A percentile compares a stretch with the other conserved stretches of the same genome.
Conservation (phyloP, 2,113 vertebrate species). For the Hemicordylus capensis region DNA sequence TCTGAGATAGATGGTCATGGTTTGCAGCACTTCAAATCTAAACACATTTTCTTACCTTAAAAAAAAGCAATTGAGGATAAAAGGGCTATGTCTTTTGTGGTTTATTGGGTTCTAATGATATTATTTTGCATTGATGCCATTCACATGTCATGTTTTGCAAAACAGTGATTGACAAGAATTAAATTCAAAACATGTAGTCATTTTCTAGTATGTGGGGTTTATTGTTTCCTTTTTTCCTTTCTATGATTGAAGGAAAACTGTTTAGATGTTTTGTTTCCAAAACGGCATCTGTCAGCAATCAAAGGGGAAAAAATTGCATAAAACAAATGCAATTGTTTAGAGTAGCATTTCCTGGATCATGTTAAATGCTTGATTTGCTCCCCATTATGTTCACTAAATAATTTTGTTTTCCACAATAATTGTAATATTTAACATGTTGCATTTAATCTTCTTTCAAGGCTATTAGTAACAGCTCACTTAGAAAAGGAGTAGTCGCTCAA, state of each 20-base stretch:
- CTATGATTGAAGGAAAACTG: slow-evolving; percentile 82
- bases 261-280: slow-evolving; percentile 86
- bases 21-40: background rate
- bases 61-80: slow-evolving; percentile 50
- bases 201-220: slow-evolving; percentile 72
- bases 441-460: slow-evolving; percentile 85
- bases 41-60: background rate
- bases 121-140: slow-evolving; percentile 67
- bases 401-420: slow-evolving; percentile 88
- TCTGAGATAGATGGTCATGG: slow-evolving; percentile 21
- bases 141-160: slow-evolving; percentile 64
- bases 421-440: slow-evolving; percentile 84
- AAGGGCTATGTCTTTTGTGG: slow-evolving; percentile 54
- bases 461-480: slow-evolving; percentile 78
- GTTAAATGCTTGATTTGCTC: slow-evolving; percentile 85
- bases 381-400: slow-evolving; percentile 87
- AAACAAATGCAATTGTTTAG: slow-evolving; percentile 90
- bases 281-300: slow-evolving; percentile 93
- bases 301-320: slow-evolving; percentile 82
- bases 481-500: slow-evolving; percentile 73
- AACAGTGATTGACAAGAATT: slow-evolving; percentile 80
- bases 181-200: slow-evolving; percentile 81
- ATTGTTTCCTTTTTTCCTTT: slow-evolving; percentile 54
- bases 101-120: slow-evolving; percentile 62
- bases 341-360: slow-evolving; percentile 87